Percentiles rank a stretch among this genome's conserved stretches.
Conservation (phyloP, 2,797 vertebrate genomes). For the Rhynchonycteris naso region DNA sequence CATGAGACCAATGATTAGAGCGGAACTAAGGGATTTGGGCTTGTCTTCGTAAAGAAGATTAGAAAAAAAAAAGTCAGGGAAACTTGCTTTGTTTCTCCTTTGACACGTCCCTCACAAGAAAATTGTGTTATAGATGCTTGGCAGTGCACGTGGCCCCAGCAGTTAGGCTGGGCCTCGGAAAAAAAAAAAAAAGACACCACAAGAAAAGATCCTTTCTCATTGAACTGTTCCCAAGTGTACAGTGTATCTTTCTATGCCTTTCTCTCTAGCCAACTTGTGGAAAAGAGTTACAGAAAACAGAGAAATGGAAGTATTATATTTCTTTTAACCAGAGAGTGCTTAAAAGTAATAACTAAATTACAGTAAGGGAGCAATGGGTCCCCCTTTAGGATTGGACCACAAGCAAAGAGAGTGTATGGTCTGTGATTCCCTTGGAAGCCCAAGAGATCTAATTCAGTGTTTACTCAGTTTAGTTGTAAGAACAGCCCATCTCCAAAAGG, state of each 20-base stretch:
- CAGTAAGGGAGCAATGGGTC: background rate
- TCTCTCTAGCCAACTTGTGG: conserved; percentile 69
- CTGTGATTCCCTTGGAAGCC: background rate
- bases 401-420: background rate
- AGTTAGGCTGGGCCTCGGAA: conserved; percentile 63
- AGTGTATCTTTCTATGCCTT: conserved; percentile 61
- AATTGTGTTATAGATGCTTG: conserved; percentile 44
- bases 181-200: background rate
- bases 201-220: conserved; percentile 71
- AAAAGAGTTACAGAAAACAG: conserved; percentile 72
- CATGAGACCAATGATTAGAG: conserved; percentile 45
- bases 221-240: conserved; percentile 69
- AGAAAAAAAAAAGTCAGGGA: background rate
- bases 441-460: conserved; percentile 56
- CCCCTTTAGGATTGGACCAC: background rate
- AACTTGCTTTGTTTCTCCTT: conserved; percentile 18
- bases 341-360: conserved; percentile 66
- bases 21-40: background rate
- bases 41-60: background rate
- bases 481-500: conserved; percentile 32
- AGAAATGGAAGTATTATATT: conserved; percentile 69
- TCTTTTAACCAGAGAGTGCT: conserved; percentile 39
- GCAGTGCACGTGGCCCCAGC: background rate
- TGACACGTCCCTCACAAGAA: conserved; percentile 39
- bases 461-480: conserved; percentile 58